Evolutionary conservation across 2,797 vertebrate species (phyloP), one percentile per base, ranked within the genome.

Genomic region (Bradypodion ventrale): DNA sequence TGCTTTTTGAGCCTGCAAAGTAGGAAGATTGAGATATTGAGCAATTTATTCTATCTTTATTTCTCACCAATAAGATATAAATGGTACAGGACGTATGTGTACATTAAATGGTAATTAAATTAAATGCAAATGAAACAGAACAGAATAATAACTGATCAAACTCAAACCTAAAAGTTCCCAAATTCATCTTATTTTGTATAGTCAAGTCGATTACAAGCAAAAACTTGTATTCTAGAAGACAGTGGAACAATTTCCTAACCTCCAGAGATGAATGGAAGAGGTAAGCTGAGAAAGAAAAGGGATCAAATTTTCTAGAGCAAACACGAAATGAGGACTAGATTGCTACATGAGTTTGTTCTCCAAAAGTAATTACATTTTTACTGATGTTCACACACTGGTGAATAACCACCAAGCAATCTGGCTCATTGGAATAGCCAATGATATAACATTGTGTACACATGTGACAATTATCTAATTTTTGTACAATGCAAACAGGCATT

Each of bases 221-320:
- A 87, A 90, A 87, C 52, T 91, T 92, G 90, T 87, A 85, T 90
- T 91, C 93, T 93, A 85, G 90, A 94, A 94, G 92, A 95, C 92
- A 85, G 52, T 74, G 75, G 80, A 84, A 59, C 84, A 92, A 89
- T 93, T 91, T 87, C 62, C 9, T 35, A 76, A 87, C 89, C 92
- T 83, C 86, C 75, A 65, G 93, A 90, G 93, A 78, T 85, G 91
- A 94, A 91, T 87, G 84, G 87, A 93, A 94, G 87, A 19, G 52
- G 52, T 85, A 87, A 70, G 82, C 81, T 49, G 42, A 86, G 66
- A 90, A 81, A 92, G 83, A 92, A 56, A 56, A 84, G 93, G 88
- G 94, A 94, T 90, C 80, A 91, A 62, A n/a, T n/a, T n/a, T n/a
- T n/a, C n/a, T n/a, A n/a, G n/a, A n/a, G n/a, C n/a, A n/a, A n/a